Conservation (phyloP, 2,888 invertebrate genomes). For the Oxycera nigricornis region DNA sequence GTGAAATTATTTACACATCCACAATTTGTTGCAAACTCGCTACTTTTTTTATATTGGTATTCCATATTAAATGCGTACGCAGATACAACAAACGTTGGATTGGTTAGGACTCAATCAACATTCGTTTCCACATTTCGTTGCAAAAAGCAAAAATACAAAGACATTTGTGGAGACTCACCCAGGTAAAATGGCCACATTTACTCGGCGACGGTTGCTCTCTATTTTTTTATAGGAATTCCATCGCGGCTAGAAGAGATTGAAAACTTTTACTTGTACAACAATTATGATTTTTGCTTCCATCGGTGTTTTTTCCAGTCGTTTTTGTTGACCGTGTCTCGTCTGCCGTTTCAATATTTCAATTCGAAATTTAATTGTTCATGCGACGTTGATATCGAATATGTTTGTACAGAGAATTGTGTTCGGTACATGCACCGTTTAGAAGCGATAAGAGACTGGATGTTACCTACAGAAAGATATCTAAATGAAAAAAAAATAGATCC, state of each 20-base stretch:
- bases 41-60: too few relatives aligned
- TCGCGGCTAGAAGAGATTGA: neutral
- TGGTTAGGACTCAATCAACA: too few relatives aligned
- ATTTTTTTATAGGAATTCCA: neutral
- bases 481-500: neutral
- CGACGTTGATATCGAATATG: neutral
- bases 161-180: conserved; percentile 17
- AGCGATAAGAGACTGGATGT: conserved; percentile 32
- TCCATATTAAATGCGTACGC: too few relatives aligned
- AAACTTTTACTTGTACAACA: conserved; percentile 21
- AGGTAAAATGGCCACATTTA: conserved; percentile 28
- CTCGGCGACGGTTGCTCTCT: neutral
- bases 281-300: neutral
- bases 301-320: neutral
- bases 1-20: too few relatives aligned
- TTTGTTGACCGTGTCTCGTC: neutral
- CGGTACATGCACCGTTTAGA: conserved; percentile 27
- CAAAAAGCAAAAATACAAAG: neutral
- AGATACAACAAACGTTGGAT: too few relatives aligned
- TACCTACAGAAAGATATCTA: conserved; percentile 28
- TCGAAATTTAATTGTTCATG: conserved; percentile 13
- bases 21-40: too few relatives aligned
- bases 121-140: too few relatives aligned
- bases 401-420: conserved; percentile 5
- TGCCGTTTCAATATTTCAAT: neutral